phyloP scores from a whole-genome alignment of 2,888 invertebrate genomes.

The Macrosiphum euphorbiae region DNA sequence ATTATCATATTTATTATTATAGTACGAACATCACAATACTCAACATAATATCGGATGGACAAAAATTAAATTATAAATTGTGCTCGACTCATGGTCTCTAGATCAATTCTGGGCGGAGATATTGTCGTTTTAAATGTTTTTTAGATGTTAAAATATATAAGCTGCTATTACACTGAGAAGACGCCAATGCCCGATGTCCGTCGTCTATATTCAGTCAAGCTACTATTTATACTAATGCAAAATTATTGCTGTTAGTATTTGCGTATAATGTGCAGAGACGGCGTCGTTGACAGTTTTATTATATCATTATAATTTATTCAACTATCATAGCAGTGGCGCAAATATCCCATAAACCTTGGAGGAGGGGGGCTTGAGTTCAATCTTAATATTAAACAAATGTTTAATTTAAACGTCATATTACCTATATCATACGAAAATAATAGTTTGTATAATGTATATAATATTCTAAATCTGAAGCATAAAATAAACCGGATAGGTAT shows the following conservation, averaged over 20 bases:
- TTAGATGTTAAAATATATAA: neutral
- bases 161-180: neutral
- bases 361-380: neutral
- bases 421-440: too few species aligned
- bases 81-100: neutral
- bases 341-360: neutral
- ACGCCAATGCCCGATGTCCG: neutral
- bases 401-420: too few species aligned
- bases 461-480: neutral
- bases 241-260: neutral
- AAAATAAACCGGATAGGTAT: neutral
- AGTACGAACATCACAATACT: neutral
- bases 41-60: neutral
- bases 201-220: neutral
- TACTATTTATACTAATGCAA: constrained; percentile 5
- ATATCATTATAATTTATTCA: neutral
- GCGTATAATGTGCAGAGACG: neutral
- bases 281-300: neutral
- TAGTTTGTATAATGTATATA: too few species aligned
- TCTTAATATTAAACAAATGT: neutral
- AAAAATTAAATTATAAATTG: neutral
- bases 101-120: neutral
- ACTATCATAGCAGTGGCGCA: neutral
- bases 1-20: neutral
- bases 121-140: neutral